These are phyloP conservation scores for Drosophila mojavensis DNA, from an alignment of 1,140 invertebrate genomes.

Conservation along the genomic window DNA sequence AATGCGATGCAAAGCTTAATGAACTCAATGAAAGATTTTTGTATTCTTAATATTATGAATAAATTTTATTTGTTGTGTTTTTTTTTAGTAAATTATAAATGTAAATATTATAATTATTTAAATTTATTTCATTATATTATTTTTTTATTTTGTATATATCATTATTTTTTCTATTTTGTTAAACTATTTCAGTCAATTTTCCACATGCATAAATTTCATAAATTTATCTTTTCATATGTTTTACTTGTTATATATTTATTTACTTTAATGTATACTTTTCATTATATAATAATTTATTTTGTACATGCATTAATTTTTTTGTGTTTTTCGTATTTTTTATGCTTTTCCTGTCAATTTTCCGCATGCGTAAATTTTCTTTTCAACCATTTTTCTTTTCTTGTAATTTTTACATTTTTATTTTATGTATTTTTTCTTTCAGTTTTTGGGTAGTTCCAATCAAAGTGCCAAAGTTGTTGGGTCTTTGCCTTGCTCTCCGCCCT, in stretches of 20 bases:
- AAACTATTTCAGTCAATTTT: no score
- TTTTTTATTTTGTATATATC: neutral
- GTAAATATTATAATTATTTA: no score
- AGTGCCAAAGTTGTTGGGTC: conserved; percentile 64
- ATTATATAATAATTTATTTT: neutral
- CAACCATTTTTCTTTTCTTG: neutral
- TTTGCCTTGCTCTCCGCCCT: neutral
- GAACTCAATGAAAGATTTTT: neutral
- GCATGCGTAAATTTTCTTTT: neutral
- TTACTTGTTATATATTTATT: no score
- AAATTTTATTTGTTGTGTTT: neutral
- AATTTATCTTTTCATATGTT: no score
- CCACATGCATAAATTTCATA: no score
- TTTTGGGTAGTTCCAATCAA: conserved; percentile 72
- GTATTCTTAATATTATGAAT: neutral
- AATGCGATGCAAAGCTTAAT: neutral
- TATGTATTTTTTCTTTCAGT: neutral
- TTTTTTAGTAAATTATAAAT: neutral
- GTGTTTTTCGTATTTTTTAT: neutral
- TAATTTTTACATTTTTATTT: conserved; percentile 14
- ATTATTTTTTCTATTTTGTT: neutral
- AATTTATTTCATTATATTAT: neutral
- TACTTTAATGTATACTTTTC: no score
- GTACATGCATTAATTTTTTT: neutral
- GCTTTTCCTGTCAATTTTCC: neutral